phyloP scores from a whole-genome alignment of 2,113 vertebrate genomes.

The Perccottus glenii region DNA sequence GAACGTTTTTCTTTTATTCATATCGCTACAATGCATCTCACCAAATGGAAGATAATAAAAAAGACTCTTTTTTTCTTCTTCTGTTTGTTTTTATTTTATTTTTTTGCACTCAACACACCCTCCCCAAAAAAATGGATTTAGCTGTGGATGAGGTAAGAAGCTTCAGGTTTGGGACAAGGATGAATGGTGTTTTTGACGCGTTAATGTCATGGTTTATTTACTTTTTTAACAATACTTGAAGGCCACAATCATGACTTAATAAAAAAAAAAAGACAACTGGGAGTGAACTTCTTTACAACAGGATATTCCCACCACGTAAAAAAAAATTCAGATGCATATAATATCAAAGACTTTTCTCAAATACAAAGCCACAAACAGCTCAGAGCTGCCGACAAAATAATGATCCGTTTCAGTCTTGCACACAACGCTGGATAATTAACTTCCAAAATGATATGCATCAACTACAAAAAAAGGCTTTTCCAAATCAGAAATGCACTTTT shows the following conservation, averaged over 20 bases:
- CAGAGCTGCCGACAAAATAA: slow-evolving; percentile 12
- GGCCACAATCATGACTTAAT: slow-evolving; percentile 79
- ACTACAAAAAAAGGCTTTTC: slow-evolving; percentile 51
- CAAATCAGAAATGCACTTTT: slow-evolving; percentile 38
- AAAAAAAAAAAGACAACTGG: slow-evolving; percentile 15
- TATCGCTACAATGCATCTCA: slow-evolving; percentile 84
- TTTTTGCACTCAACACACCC: slow-evolving; percentile 74
- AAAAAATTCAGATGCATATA: slow-evolving; percentile 55
- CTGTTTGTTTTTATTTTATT: slow-evolving; percentile 22
- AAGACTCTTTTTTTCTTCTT: slow-evolving; percentile 47
- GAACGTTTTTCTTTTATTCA: slow-evolving; percentile 73
- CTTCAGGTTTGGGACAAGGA: slow-evolving; percentile 63
- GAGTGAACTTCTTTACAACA: slow-evolving; percentile 37
- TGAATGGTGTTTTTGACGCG: slow-evolving; percentile 40
- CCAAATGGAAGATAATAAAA: slow-evolving; percentile 80
- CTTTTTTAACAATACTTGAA: slow-evolving; percentile 75
- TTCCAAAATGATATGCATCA: slow-evolving; percentile 63
- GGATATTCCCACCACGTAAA: slow-evolving; percentile 19
- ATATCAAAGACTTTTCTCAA: slow-evolving; percentile 15
- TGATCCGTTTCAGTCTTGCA: slow-evolving; percentile 14
- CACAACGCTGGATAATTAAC: slow-evolving; percentile 33
- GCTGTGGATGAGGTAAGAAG: slow-evolving; percentile 78
- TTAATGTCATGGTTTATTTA: slow-evolving; percentile 61
- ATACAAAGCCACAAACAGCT: slow-evolving; percentile 10
- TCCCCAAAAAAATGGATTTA: slow-evolving; percentile 63